Base-by-base conservation (phyloP, 2,113 vertebrate species). In the Campylomormyrus tamandua region DNA sequence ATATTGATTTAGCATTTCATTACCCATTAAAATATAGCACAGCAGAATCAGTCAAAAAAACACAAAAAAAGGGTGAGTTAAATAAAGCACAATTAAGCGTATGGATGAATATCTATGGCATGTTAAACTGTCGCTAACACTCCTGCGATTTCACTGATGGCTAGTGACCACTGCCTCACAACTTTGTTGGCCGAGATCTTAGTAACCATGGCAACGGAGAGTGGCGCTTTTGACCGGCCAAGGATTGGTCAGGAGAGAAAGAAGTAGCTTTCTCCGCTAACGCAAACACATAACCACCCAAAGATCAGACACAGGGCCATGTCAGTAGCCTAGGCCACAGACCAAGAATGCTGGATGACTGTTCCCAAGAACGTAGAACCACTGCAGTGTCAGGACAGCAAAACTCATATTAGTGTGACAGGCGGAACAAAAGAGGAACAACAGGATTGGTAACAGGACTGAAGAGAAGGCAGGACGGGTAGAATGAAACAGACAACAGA, bases 161-260 rank as follows among this genome's bases (percentile, higher is more conserved):
- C 95, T 93, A 94, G 95, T 93, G 95, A 95, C 95, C 94, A 95
- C 93, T 94, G 94, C 95, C 95, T 93, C 93, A 93, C 95, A 95
- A 95, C 95, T 95, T 92, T 95, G 95, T 95, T 94, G 95, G 94
- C 94, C 94, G 91, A 94, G 95, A 96, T 94, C 94, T 93, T 89
- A 31, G 95, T 96, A 96, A 93, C 95, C 93, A 95, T 95, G 90
- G 95, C 89, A 95, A 96, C 94, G 90, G 90, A 92, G 91, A 93
- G 93, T 94, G 94, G 92, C 46, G 95, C 91, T 56, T 89, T 92
- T n/a, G 50, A 56, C 49, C 49, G 8, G 15, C 88, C 1, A 27
- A 35, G 15, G 66, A 10, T 52, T 50, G 66, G 31, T 49, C 17
- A 17, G 88, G 24, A 83, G 8, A 83, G 31, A 50, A 45, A 83